Evolutionary conservation across 2,113 vertebrate genomes (phyloP).

Genomic region (Mirza zaza): DNA sequence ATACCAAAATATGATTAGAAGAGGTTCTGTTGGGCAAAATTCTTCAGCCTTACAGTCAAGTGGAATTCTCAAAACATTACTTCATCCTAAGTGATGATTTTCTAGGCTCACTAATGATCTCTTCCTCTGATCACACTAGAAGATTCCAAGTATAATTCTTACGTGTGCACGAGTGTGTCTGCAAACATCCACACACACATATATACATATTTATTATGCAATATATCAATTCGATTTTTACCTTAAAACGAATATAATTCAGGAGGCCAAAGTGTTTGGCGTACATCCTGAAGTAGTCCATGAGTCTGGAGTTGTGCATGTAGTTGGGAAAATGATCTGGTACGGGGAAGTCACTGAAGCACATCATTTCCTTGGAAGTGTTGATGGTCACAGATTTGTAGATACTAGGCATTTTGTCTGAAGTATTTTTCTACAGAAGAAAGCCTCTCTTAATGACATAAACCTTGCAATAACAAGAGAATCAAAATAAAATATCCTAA

Average conservation of each 20-base stretch:
- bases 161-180: background rate
- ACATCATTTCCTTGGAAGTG: conserved; percentile 90
- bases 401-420: conserved; percentile 80
- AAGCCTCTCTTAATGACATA: background rate
- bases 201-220: background rate
- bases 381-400: conserved; percentile 88
- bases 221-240: conserved; percentile 41
- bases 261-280: conserved; percentile 84
- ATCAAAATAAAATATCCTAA: background rate
- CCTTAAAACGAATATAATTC: conserved; percentile 85
- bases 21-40: background rate
- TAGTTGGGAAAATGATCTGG: conserved; percentile 88
- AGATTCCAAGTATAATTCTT: too few species aligned
- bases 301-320: conserved; percentile 83
- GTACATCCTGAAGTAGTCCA: conserved; percentile 86
- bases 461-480: background rate
- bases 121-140: background rate
- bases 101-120: background rate
- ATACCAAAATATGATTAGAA: background rate
- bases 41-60: background rate
- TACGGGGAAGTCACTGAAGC: conserved; percentile 89
- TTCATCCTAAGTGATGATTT: background rate
- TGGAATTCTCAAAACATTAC: background rate
- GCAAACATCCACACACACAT: background rate
- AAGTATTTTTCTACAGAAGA: conserved; percentile 80